A percentile compares a stretch with the other conserved stretches of the same genome.
These are phyloP conservation scores for Paratilapia polleni DNA, from an alignment of 2,113 vertebrate genomes.

Conservation along the genomic window DNA sequence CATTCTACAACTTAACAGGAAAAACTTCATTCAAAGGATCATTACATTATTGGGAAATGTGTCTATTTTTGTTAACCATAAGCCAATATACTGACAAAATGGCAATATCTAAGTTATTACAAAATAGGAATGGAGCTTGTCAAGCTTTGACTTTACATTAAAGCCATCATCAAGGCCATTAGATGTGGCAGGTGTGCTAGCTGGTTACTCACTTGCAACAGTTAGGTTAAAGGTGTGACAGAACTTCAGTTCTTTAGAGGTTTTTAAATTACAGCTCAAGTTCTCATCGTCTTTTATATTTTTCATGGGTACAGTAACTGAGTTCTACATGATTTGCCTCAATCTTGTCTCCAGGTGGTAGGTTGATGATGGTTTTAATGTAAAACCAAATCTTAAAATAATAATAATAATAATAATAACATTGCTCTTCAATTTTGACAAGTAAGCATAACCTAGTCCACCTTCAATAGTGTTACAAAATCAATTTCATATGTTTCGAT, in stretches of 20 bases:
- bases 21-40: not conserved
- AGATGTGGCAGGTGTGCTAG: not conserved
- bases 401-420: no score
- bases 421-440: not conserved
- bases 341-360: not conserved
- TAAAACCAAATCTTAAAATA: not conserved
- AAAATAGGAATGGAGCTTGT: not conserved
- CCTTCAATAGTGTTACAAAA: slow-evolving; percentile 10
- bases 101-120: not conserved
- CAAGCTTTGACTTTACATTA: not conserved
- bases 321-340: not conserved
- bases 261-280: not conserved
- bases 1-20: slow-evolving; percentile 6
- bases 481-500: slow-evolving; percentile 19
- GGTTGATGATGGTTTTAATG: not conserved
- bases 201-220: not conserved
- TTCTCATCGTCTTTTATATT: not conserved
- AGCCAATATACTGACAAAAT: not conserved
- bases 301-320: not conserved
- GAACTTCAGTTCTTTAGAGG: not conserved
- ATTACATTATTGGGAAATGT: not conserved
- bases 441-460: not conserved
- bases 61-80: not conserved
- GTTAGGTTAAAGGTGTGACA: not conserved
- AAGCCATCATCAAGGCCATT: not conserved